Conservation (phyloP, 2,113 vertebrate genomes). For the Columba livia region DNA sequence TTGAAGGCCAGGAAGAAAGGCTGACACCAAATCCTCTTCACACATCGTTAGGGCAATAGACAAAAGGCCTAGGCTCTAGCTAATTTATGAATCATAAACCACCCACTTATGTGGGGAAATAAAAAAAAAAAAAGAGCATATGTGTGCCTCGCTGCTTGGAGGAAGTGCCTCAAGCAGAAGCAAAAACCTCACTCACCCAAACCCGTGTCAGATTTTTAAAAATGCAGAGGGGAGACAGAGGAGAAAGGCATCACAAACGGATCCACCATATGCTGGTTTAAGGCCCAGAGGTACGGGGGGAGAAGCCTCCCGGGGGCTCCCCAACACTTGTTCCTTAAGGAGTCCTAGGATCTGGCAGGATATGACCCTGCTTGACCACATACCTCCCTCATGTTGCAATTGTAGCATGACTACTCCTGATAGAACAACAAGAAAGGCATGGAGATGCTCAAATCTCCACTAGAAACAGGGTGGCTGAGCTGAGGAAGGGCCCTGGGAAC, state of each 20-base stretch:
- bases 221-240: neutral
- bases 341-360: accelerated
- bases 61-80: neutral
- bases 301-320: neutral
- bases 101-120: neutral
- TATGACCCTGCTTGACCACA: neutral
- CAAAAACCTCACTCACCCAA: neutral
- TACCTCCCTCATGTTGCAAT: neutral
- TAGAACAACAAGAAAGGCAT: neutral
- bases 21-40: neutral
- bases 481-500: neutral
- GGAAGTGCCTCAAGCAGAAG: neutral
- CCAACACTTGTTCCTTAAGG: accelerated
- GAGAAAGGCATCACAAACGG: neutral
- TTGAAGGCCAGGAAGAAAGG: neutral
- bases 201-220: neutral
- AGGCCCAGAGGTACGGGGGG: neutral
- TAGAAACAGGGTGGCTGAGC: neutral
- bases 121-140: neutral
- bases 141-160: neutral
- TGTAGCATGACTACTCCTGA: accelerated
- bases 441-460: neutral
- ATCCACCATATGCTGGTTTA: accelerated
- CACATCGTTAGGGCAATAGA: neutral
- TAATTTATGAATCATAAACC: constrained; percentile 48